Conservation (phyloP, 2,797 vertebrate genomes). For the Crocidura indochinensis region DNA sequence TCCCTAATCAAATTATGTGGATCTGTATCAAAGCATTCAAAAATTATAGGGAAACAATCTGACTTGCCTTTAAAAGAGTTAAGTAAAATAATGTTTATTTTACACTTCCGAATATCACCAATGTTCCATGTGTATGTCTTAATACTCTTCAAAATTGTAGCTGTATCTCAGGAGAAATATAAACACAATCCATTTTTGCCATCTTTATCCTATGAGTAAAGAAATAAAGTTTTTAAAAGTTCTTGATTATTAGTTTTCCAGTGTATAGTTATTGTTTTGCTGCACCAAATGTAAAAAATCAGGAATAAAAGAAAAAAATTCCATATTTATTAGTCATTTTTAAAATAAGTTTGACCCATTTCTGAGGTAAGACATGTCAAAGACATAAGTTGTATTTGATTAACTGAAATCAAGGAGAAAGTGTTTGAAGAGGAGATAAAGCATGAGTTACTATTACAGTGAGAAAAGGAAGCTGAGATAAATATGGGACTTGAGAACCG, state of each 20-base stretch:
- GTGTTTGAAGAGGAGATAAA: not conserved
- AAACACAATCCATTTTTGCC: not conserved
- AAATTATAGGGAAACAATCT: not conserved
- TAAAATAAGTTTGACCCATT: not conserved
- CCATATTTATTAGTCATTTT: not conserved
- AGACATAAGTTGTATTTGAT: not conserved
- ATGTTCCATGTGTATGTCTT: not conserved
- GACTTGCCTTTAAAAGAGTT: not conserved
- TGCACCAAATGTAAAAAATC: not conserved
- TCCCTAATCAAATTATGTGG: not conserved
- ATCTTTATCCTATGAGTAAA: not conserved
- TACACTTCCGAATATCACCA: not conserved
- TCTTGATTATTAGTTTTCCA: not conserved
- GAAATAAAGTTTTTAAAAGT: not conserved
- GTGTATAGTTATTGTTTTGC: not conserved
- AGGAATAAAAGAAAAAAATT: rapidly evolving
- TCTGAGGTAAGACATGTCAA: not conserved
- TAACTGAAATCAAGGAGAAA: not conserved
- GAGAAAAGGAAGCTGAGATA: not conserved
- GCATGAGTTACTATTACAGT: not conserved
- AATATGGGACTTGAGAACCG: not conserved
- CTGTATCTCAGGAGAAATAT: not conserved
- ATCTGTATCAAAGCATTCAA: not conserved
- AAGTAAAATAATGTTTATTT: not conserved
- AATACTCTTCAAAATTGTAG: not conserved